Conservation (phyloP, 2,113 vertebrate genomes). For the Bos javanicus region DNA sequence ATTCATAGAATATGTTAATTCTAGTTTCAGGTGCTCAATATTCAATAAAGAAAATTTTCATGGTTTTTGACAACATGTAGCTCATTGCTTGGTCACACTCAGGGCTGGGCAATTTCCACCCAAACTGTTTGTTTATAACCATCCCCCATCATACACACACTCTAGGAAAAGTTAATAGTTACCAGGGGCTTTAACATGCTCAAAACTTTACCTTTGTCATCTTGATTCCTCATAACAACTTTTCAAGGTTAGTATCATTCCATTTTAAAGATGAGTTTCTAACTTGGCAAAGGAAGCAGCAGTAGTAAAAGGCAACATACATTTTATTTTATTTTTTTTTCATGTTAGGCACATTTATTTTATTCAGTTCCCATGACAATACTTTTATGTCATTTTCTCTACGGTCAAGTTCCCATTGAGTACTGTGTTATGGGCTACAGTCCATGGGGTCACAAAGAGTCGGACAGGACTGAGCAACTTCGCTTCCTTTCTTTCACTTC, state of each 20-base stretch:
- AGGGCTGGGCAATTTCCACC: neutral
- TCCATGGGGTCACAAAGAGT: neutral
- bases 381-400: neutral
- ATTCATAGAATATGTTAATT: neutral
- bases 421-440: neutral
- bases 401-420: accelerated
- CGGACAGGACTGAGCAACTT: neutral
- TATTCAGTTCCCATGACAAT: neutral
- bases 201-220: neutral
- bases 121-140: neutral
- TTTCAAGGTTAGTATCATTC: neutral
- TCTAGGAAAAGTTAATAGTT: neutral
- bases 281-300: neutral
- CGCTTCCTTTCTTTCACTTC: neutral
- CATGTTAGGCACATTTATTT: neutral
- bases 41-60: neutral
- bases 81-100: neutral
- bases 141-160: neutral
- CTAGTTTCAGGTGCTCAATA: neutral
- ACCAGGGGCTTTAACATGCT: neutral
- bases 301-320: neutral
- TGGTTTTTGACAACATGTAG: neutral
- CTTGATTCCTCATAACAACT: neutral
- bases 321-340: neutral
- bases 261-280: neutral